Evolutionary conservation across 2,797 vertebrate genomes (phyloP).

Genomic region (Alfaro cultratus): DNA sequence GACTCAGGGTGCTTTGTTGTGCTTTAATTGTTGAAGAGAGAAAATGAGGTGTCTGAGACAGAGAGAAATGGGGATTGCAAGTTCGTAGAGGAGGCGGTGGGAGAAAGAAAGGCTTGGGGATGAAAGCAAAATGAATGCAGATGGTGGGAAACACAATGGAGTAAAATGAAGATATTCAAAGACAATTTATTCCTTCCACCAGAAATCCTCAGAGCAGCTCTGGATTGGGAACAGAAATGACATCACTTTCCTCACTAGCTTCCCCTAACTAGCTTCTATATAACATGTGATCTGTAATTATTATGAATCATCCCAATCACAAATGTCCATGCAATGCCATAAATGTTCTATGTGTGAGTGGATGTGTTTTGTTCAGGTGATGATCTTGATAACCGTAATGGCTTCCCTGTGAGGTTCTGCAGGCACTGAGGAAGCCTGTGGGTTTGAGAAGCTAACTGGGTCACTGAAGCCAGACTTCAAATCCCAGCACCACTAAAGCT

Average conservation of each 20-base stretch:
- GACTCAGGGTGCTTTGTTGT: conserved; percentile 50
- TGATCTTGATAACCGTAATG: conserved; percentile 37
- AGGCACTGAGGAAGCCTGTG: conserved; percentile 33
- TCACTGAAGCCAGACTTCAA: conserved; percentile 60
- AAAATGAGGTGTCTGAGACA: conserved; percentile 18
- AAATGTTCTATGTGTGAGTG: conserved; percentile 26
- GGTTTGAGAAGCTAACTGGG: conserved; percentile 66
- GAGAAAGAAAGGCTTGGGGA: conserved; percentile 1
- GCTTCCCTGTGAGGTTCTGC: conserved; percentile 36
- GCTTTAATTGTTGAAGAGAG: conserved; percentile 41
- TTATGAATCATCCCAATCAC: conserved; percentile 49
- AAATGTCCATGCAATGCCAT: conserved; percentile 32
- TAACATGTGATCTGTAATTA: conserved; percentile 63
- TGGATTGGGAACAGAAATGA: conserved; percentile 13
- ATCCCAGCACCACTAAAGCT: conserved; percentile 36
- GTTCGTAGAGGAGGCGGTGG: conserved; percentile 18
- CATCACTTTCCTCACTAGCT: conserved; percentile 29
- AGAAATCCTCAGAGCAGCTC: conserved; percentile 24
- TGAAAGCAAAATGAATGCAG: conserved; percentile 22
- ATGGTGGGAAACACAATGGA: conserved; percentile 8
- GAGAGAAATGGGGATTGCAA: conserved; percentile 27
- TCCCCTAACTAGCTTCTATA: conserved; percentile 40
- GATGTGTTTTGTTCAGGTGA: conserved; percentile 34
- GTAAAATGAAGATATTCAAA: conserved; percentile 20
- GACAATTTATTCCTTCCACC: conserved; percentile 13